Conservation (phyloP, 2,113 vertebrate genomes). For the Barnardius zonarius region DNA sequence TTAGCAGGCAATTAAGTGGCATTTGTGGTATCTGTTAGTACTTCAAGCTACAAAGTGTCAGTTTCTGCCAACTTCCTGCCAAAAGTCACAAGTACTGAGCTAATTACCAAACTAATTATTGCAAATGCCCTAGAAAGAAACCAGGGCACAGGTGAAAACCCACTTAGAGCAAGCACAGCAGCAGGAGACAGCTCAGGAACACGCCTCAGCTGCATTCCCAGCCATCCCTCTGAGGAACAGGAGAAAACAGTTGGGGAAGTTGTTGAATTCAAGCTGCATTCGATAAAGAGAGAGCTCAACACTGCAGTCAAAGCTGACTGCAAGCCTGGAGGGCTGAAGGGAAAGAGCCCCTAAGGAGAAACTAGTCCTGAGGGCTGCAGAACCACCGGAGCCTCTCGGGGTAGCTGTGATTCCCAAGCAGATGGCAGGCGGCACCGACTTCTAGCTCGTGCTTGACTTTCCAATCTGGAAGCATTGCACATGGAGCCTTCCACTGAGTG, state of each 20-base stretch:
- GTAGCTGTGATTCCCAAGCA: background rate
- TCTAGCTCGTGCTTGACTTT: background rate
- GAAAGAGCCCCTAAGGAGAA: background rate
- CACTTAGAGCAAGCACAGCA: slow-evolving; percentile 5
- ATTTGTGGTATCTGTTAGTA: slow-evolving; percentile 38
- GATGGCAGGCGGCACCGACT: background rate
- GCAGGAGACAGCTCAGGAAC: background rate
- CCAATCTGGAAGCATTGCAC: background rate
- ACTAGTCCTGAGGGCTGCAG: background rate
- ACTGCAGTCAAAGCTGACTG: background rate
- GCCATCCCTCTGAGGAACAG: background rate
- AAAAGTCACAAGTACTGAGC: slow-evolving; percentile 60
- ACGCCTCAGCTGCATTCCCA: background rate
- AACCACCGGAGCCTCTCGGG: background rate
- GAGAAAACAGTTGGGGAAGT: background rate
- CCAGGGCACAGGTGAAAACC: slow-evolving; percentile 55
- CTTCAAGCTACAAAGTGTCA: slow-evolving; percentile 25
- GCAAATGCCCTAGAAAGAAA: slow-evolving; percentile 56
- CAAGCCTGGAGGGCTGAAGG: background rate
- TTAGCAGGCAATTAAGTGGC: slow-evolving; percentile 40
- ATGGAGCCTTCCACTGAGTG: fast-evolving
- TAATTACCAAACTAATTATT: slow-evolving; percentile 65
- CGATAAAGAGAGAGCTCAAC: background rate
- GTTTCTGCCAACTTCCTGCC: slow-evolving; percentile 54
- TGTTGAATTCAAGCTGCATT: background rate